Evolutionary conservation across 2,113 vertebrate species (phyloP), one percentile per base, ranked within the genome.

Genomic region (Burhinus bistriatus): DNA sequence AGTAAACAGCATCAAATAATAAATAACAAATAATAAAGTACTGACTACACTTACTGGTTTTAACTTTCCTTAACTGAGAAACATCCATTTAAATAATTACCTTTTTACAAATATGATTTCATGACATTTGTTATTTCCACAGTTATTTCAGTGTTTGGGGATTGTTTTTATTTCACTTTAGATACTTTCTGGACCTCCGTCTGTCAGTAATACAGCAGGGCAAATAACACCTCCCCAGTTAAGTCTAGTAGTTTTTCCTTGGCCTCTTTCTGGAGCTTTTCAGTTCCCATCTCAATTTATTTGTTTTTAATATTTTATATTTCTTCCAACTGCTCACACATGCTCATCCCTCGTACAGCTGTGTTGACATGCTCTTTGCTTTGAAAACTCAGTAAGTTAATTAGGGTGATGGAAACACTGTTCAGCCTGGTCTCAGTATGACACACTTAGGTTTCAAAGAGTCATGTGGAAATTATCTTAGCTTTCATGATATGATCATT

Each of bases 381-480:
- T 97, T 97, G 95, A 97, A 96, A 97, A 94, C 95, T 97, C 93
- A 96, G 80, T 94, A 98, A 98, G 89, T 97, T 97, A 97, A 97
- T 94, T 90, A 92, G 90, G 49, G 54, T 79, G 84, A 93, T 90
- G 88, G 88, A 97, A 98, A 95, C 90, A 93, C 87, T 96, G 90
- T 88, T 76, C 70, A 96, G 61, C 72, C 68, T 34, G 44, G 73
- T 94, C 59, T 71, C 68, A 44, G 30, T 65, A 40, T 42, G 62
- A 78, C 77, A 75, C 23, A 65, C 44, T 93, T 90, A n/a, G 42
- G 9, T 86, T 93, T 95, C 77, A 49, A 71, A 89, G 78, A 85
- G 36, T 77, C 70, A 69, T 80, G 66, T 70, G 49, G 77, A 97
- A 92, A 92, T 89, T 81, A 86, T 70, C 66, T 82, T 62, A 40